Conservation (phyloP, 1,140 invertebrate species). For the Fopius arisanus region DNA sequence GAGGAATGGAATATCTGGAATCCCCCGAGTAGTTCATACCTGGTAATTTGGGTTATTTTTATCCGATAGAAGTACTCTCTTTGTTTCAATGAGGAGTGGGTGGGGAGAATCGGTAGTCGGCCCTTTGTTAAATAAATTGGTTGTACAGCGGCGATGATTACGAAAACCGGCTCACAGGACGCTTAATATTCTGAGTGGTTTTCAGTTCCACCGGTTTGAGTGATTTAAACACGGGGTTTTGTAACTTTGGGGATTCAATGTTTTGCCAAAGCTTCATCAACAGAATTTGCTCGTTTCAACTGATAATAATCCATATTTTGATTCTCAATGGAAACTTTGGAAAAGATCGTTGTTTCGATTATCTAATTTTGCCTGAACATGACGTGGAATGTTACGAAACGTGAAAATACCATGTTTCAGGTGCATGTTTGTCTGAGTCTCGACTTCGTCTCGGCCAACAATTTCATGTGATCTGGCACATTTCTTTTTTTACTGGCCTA, state of each 20-base stretch:
- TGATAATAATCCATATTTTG: too few relatives aligned
- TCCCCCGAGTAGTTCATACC: conserved; percentile 20
- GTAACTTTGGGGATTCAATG: not conserved
- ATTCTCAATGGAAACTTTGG: too few relatives aligned
- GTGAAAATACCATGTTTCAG: too few relatives aligned
- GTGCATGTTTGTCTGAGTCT: too few relatives aligned
- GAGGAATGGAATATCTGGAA: not conserved
- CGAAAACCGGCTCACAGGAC: not conserved
- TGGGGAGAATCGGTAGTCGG: not conserved
- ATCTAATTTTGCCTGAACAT: too few relatives aligned
- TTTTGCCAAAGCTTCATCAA: not conserved
- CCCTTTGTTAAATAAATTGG: conserved; percentile 31
- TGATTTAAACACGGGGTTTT: not conserved
- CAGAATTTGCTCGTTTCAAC: too few relatives aligned
- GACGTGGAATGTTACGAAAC: too few relatives aligned
- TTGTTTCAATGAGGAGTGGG: conserved; percentile 6
- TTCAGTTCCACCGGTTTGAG: not conserved
- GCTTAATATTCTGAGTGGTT: conserved; percentile 25
- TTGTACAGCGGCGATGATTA: conserved; percentile 18
- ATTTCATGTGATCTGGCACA: too few relatives aligned
- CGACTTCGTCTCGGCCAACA: too few relatives aligned
- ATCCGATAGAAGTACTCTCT: conserved; percentile 21
- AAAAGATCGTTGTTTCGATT: too few relatives aligned
- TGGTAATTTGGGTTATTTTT: conserved; percentile 30
- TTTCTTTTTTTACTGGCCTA: too few relatives aligned